A percentile compares a stretch with the other conserved stretches of the same genome.
These are phyloP conservation scores for Erannis defoliaria DNA, from an alignment of 2,888 invertebrate species.

Conservation along the genomic window DNA sequence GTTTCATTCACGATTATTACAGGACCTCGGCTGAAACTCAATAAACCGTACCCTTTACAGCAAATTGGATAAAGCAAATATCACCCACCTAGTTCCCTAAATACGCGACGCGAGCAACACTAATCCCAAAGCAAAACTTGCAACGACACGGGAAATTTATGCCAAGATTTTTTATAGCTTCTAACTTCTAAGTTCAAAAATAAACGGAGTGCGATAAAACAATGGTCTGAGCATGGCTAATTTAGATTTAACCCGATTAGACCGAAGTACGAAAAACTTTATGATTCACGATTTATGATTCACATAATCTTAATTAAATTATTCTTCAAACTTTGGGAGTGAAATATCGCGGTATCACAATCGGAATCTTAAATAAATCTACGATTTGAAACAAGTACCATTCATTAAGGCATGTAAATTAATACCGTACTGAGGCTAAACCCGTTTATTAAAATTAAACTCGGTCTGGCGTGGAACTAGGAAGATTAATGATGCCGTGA, in stretches of 20 bases:
- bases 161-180: constrained; percentile 36
- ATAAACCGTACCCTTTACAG: constrained; percentile 37
- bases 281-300: constrained; percentile 43
- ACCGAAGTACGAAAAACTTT: constrained; percentile 35
- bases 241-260: constrained; percentile 45
- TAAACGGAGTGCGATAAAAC: constrained; percentile 34
- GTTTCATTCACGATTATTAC: constrained; percentile 69
- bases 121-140: constrained; percentile 29
- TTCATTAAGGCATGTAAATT: constrained; percentile 78
- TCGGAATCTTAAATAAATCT: constrained; percentile 60
- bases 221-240: constrained; percentile 44
- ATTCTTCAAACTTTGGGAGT: constrained; percentile 30
- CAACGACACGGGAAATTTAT: constrained; percentile 25
- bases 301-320: constrained; percentile 40
- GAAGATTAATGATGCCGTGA: constrained; percentile 85
- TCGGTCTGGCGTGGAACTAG: constrained; percentile 82
- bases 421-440: constrained; percentile 75
- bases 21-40: constrained; percentile 51
- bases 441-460: constrained; percentile 86
- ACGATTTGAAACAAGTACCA: constrained; percentile 63
- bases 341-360: constrained; percentile 50
- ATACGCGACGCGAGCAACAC: constrained; percentile 1
- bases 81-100: constrained; percentile 17
- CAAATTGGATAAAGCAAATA: constrained; percentile 30
- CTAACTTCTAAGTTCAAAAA: constrained; percentile 35